phyloP scores from a whole-genome alignment of 2,113 vertebrate genomes.

The Oxygymnocypris stewartii region DNA sequence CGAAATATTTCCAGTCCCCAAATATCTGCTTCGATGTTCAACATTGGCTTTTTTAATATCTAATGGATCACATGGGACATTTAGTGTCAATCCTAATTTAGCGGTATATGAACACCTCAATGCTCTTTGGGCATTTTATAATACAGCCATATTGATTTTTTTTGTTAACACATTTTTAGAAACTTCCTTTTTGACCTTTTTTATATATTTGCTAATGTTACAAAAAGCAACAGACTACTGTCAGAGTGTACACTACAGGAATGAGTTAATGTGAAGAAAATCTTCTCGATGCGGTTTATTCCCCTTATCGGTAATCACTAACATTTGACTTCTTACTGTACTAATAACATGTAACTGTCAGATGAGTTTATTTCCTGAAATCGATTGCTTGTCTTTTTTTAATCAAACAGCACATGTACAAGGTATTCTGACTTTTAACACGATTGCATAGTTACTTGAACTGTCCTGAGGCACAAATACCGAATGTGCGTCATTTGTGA shows the following conservation, averaged over 20 bases:
- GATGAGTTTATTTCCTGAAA: not conserved
- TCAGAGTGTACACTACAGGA: slow-evolving; percentile 36
- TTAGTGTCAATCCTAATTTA: not conserved
- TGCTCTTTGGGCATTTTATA: slow-evolving; percentile 69
- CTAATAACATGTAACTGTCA: slow-evolving; percentile 37
- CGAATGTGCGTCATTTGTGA: slow-evolving; percentile 63
- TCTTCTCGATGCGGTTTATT: slow-evolving; percentile 16
- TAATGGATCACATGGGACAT: not conserved
- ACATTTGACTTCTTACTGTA: slow-evolving; percentile 36
- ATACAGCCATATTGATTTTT: slow-evolving; percentile 28
- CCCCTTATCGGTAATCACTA: slow-evolving; percentile 5
- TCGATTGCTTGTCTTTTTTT: not conserved
- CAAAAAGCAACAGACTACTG: slow-evolving; percentile 44
- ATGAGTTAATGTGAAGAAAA: not conserved
- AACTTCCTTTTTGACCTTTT: slow-evolving; percentile 34
- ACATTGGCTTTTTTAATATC: not conserved
- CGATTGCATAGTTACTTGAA: slow-evolving; percentile 63
- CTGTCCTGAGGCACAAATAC: slow-evolving; percentile 69
- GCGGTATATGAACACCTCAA: slow-evolving; percentile 56
- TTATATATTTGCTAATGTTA: slow-evolving; percentile 34
- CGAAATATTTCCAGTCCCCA: not conserved
- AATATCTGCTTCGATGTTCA: not conserved
- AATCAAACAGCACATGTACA: slow-evolving; percentile 27
- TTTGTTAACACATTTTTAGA: slow-evolving; percentile 51
- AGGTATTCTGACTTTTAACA: slow-evolving; percentile 52